Conservation (phyloP, 2,113 vertebrate genomes). For the Cinclus mexicanus region DNA sequence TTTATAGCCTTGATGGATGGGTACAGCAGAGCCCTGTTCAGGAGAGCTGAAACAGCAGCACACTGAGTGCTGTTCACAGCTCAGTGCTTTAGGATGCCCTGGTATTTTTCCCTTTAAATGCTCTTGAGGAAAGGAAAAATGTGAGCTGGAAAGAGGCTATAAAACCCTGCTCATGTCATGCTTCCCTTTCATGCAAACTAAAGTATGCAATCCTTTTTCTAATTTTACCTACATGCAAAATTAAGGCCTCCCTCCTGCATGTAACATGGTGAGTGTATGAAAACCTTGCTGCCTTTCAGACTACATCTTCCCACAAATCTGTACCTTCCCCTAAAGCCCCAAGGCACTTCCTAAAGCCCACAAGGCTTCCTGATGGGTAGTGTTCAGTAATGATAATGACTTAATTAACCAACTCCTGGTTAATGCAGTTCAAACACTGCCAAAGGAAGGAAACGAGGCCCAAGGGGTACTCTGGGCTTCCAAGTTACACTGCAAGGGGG, state of each 20-base stretch:
- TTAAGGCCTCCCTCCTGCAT: neutral
- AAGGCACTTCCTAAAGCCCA: neutral
- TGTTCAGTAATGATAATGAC: fast-evolving
- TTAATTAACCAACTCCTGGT: neutral
- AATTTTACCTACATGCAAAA: neutral
- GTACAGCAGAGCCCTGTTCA: neutral
- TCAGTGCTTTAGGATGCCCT: neutral
- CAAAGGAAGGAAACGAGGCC: neutral
- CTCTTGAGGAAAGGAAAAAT: neutral
- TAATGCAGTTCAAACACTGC: neutral
- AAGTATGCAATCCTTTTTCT: neutral
- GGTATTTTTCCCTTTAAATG: neutral
- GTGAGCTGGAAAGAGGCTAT: neutral
- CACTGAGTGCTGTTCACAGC: neutral
- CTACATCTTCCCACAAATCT: neutral
- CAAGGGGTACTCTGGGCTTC: neutral
- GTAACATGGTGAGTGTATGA: neutral
- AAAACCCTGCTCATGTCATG: neutral
- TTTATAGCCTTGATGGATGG: constrained; percentile 34
- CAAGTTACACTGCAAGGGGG: neutral
- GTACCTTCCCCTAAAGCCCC: neutral
- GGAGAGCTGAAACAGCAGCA: constrained; percentile 16
- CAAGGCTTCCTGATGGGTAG: neutral
- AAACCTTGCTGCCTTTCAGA: neutral
- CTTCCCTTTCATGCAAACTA: neutral